A percentile compares a stretch with the other conserved stretches of the same genome.
phyloP scores from a whole-genome alignment of 2,888 invertebrate genomes.

The Agrilus cyanescens region DNA sequence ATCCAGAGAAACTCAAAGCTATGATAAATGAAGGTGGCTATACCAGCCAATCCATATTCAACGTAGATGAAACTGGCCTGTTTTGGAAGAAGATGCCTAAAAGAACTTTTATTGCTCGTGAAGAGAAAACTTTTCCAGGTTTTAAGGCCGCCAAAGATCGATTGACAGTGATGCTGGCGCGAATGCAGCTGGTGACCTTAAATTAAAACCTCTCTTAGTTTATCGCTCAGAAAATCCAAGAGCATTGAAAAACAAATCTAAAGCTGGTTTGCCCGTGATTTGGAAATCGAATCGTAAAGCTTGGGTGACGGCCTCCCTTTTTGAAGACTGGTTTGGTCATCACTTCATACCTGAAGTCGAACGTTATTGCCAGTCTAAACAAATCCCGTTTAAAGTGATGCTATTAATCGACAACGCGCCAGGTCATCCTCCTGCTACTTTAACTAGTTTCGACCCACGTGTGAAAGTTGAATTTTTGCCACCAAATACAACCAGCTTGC shows the following conservation, averaged over 20 bases:
- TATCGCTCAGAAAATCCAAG: slow-evolving; percentile 10
- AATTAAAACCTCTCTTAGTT: too few relatives aligned
- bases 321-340: slow-evolving; percentile 10
- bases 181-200: too few relatives aligned
- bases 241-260: slow-evolving; percentile 12
- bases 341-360: slow-evolving; percentile 10
- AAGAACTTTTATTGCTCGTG: too few relatives aligned
- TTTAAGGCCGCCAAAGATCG: too few relatives aligned
- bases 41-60: slow-evolving; percentile 2
- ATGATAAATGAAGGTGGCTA: slow-evolving; percentile 8
- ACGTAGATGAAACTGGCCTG: too few relatives aligned
- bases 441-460: too few relatives aligned
- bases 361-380: slow-evolving; percentile 3
- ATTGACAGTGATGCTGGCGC: too few relatives aligned
- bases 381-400: neutral
- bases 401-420: too few relatives aligned
- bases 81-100: too few relatives aligned
- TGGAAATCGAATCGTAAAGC: slow-evolving; percentile 12
- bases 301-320: slow-evolving; percentile 8
- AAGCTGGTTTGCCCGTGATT: slow-evolving; percentile 14
- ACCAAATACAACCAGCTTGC: slow-evolving; percentile 16
- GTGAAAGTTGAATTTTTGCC: too few relatives aligned
- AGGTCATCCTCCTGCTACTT: too few relatives aligned
- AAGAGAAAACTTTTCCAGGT: too few relatives aligned
- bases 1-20: neutral